Conservation (phyloP, 1,140 invertebrate genomes). For the Drosophila kurseongensis region DNA sequence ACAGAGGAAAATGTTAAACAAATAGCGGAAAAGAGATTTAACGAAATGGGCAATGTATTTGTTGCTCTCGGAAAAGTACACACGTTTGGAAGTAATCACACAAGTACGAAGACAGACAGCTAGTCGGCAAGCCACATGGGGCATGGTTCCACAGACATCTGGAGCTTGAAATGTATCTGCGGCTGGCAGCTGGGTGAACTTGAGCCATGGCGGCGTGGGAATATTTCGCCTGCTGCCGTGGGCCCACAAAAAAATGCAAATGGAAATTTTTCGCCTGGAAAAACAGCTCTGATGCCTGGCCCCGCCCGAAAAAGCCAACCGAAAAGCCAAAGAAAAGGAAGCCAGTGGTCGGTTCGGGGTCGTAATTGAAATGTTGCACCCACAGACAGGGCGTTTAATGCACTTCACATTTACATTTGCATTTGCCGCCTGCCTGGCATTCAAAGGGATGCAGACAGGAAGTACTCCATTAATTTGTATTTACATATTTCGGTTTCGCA, state of each 20-base stretch:
- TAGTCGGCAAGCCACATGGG: conserved; percentile 31
- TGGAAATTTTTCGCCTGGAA: conserved; percentile 39
- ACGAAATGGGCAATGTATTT: conserved; percentile 60
- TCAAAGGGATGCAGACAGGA: conserved; percentile 61
- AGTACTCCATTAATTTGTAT: conserved; percentile 65
- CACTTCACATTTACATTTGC: conserved; percentile 34
- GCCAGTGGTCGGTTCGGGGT: conserved; percentile 18
- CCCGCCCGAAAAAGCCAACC: conserved; percentile 16
- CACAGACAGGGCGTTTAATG: conserved; percentile 39
- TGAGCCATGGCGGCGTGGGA: conserved; percentile 66
- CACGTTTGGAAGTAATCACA: conserved; percentile 7
- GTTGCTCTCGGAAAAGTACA: conserved; percentile 9
- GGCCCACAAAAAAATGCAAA: conserved; percentile 30
- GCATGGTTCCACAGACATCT: conserved; percentile 28
- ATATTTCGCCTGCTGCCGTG: conserved; percentile 39
- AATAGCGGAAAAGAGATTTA: conserved; percentile 35
- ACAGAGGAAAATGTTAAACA: conserved; percentile 20
- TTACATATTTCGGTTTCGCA: conserved; percentile 50
- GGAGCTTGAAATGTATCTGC: conserved; percentile 37
- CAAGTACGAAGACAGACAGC: conserved; percentile 16
- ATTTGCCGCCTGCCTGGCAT: conserved; percentile 11
- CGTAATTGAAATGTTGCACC: conserved; percentile 71
- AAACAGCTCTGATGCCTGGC: conserved; percentile 13
- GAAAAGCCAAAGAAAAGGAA: conserved; percentile 20
- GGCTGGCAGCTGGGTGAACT: conserved; percentile 59